Evolutionary conservation across 2,113 vertebrate species (phyloP), one percentile per base, ranked within the genome.

Genomic region (Symphodus melops): DNA sequence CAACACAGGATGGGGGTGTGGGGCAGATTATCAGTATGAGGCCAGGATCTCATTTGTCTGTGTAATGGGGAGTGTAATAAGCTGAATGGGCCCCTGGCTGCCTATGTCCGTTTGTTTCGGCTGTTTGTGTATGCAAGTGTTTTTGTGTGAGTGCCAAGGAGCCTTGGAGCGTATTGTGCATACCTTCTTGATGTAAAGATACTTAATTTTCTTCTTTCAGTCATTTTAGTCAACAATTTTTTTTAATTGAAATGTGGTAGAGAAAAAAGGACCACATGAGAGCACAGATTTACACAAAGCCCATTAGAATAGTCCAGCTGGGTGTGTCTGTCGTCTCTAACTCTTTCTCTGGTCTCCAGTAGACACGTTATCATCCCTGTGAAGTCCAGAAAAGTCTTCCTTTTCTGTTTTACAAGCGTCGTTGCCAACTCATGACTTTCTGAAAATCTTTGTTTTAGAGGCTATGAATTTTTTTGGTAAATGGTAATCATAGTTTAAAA

Each of bases 31-130:
- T 88, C 86, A 79, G 91, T 58, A 73, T 81, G 86, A 87, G 85
- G 78, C 83, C 79, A 67, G 83, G 86, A 86, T 88, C 89, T 91
- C 88, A 90, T 94, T 91, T 91, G 89, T 91, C 85, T 89, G 85
- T 81, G 77, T 92, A 90, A 92, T 90, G 89, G 87, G 66, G 77
- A 77, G 80, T 88, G 81, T 92, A 92, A 93, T 87, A 88, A 87
- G 90, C 75, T 86, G 75, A 84, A 89, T 82, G 20, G 76, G 84
- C 87, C 88, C 56, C 82, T 82, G 85, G 86, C 78, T 84, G 81
- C 64, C 80, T 20, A 84, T 89, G 78, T 81, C 62, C 76, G 72
- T 88, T 82, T 89, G 67, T 84, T 83, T 74, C 65, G 64, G 72
- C 42, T 65, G 69, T 81, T 14, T 79, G 65, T 68, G 72, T 73